Evolutionary conservation across 1,140 invertebrate genomes (phyloP), one percentile per base, ranked within the genome.

Genomic region (Carposina sasakii): DNA sequence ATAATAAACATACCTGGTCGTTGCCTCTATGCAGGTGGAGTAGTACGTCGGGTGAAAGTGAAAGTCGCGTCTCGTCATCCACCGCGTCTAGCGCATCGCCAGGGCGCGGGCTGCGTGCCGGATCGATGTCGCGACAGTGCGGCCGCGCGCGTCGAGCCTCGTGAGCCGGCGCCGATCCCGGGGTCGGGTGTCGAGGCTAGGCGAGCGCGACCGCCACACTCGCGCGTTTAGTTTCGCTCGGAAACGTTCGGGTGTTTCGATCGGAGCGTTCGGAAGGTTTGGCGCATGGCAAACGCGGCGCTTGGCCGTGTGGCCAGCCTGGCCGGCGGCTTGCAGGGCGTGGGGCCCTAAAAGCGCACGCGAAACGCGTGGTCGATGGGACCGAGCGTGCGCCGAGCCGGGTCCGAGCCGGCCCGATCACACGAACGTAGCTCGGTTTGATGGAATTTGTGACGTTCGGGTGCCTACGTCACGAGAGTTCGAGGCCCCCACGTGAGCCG

Each of bases 221-320:
- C 71, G 70, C 75, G 75, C 75, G 70, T 71, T 66, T 78, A 71
- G 63, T 71, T 51, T 60, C 45, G 57, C 65, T 69, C 58, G 62
- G 59, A 60, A 15, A 4, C 24, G 61, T 50, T 67, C 59, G 70
- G 71, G 75, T 70, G 74, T 73, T 75, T 67, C 64, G 66, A 58
- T 60, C 42, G 57, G 64, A 62, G 52, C 66, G 64, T 49, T 64
- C 57, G 54, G 56, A 50, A 68, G n/a, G n/a, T n/a, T 64, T 64
- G 70, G 74, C 74, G 74, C 74, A 77, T 75, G 71, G 75, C 71
- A 74, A 72, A 50, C 45, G 54, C 52, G 41, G 40, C 50, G 5
- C 36, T 39, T 41, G 39, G 34, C 19, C 17, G 55, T 49, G 57
- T 60, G 46, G 36, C 22, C 22, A 9, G 40, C 22, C 6, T 12